Conservation (phyloP, 2,797 vertebrate genomes). For the Gadopsis bispinosus region DNA sequence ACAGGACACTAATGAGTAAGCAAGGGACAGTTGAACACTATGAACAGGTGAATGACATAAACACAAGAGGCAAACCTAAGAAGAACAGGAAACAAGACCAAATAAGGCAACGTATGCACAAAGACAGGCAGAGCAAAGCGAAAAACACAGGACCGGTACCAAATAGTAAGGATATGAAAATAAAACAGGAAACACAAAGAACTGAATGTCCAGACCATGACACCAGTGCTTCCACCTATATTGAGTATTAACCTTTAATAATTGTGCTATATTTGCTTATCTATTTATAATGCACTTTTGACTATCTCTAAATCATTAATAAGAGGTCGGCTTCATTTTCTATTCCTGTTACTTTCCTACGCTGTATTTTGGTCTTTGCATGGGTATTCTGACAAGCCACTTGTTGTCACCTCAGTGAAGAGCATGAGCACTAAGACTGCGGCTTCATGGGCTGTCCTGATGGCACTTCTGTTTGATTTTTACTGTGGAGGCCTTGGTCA, state of each 20-base stretch:
- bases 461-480: not conserved
- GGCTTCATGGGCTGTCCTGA: not conserved
- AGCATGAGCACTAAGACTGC: not conserved
- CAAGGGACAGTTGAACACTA: too few species aligned
- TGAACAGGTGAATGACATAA: too few species aligned
- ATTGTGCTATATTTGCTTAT: conserved; percentile 10
- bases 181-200: too few species aligned
- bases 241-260: conserved; percentile 26
- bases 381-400: conserved; percentile 18
- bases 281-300: conserved; percentile 33
- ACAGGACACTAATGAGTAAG: too few species aligned
- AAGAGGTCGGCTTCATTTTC: not conserved
- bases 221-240: not conserved
- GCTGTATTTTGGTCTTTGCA: conserved; percentile 5
- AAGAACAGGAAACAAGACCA: too few species aligned
- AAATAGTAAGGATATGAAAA: too few species aligned
- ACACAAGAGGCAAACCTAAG: too few species aligned
- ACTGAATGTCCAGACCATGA: too few species aligned
- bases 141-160: too few species aligned
- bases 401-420: conserved; percentile 21
- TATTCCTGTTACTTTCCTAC: conserved; percentile 4
- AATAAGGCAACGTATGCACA: too few species aligned
- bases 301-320: conserved; percentile 30
- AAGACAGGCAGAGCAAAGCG: too few species aligned
- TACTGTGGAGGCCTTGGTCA: not conserved